phyloP scores from a whole-genome alignment of 2,888 invertebrate genomes.

The Watsonalla cultraria region DNA sequence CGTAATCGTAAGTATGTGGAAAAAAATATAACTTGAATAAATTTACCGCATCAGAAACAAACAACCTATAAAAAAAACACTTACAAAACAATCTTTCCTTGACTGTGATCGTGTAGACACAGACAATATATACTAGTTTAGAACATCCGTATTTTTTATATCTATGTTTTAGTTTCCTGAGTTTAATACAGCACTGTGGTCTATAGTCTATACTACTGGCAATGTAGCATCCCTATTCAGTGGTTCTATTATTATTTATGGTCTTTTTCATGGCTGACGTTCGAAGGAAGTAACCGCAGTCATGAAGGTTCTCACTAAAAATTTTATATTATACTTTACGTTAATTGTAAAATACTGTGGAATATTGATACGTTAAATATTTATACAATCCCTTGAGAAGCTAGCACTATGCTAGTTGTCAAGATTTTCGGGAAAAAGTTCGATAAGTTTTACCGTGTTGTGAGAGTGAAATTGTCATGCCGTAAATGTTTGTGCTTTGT shows the following conservation, averaged over 20 bases:
- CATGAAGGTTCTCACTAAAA: slow-evolving; percentile 70
- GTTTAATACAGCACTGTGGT: too few species aligned
- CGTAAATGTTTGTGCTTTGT: slow-evolving; percentile 19
- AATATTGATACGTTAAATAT: slow-evolving; percentile 17
- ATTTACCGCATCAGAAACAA: too few species aligned
- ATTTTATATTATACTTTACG: slow-evolving; percentile 33
- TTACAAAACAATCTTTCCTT: too few species aligned
- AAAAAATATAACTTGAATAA: too few species aligned
- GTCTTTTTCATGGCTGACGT: slow-evolving; percentile 79
- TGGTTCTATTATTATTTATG: slow-evolving; percentile 32
- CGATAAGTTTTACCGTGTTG: slow-evolving; percentile 45
- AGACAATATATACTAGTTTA: too few species aligned
- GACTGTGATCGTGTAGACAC: too few species aligned
- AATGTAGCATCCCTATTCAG: slow-evolving; percentile 2
- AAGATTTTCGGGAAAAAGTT: slow-evolving; percentile 44
- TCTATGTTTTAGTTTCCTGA: too few species aligned
- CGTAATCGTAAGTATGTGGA: too few species aligned
- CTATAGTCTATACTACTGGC: too few species aligned
- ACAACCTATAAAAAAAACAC: too few species aligned
- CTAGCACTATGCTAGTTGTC: slow-evolving; percentile 8
- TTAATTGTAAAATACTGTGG: slow-evolving; percentile 34
- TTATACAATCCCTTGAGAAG: slow-evolving; percentile 5
- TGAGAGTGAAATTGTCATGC: slow-evolving; percentile 41
- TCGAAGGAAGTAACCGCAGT: slow-evolving; percentile 63
- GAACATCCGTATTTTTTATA: too few species aligned